Evolutionary conservation across 2,888 invertebrate genomes (phyloP).

Genomic region (Lasioglossum figueresi): DNA sequence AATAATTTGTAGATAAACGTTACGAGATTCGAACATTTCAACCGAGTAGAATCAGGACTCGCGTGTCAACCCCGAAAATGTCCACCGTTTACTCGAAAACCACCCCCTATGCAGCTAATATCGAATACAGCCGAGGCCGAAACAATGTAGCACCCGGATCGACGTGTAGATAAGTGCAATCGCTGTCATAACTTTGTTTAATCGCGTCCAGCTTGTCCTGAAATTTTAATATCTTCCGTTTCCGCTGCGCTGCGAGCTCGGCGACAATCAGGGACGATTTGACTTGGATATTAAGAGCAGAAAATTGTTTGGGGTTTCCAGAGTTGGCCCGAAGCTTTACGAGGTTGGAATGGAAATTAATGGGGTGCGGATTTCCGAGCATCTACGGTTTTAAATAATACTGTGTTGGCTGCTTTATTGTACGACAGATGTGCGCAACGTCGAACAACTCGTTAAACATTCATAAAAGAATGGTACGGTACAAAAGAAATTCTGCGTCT

Average conservation of each 20-base stretch:
- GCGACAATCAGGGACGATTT: not conserved
- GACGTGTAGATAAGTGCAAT: conserved; percentile 12
- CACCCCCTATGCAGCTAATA: not conserved
- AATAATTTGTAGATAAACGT: not conserved
- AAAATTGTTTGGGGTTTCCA: conserved; percentile 6
- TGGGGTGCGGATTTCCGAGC: not conserved
- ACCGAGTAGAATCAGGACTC: not conserved
- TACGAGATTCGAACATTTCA: not conserved
- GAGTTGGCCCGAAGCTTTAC: not conserved
- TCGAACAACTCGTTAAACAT: not conserved
- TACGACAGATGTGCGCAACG: not conserved
- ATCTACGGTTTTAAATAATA: not conserved
- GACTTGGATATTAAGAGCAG: conserved; percentile 2
- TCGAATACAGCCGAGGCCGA: not conserved
- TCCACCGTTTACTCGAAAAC: conserved; percentile 8
- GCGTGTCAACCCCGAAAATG: conserved; percentile 23
- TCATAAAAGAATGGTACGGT: not conserved
- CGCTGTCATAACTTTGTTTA: conserved; percentile 10
- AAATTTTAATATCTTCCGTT: conserved; percentile 25
- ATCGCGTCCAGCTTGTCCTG: conserved; percentile 18
- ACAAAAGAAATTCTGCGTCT: too few relatives aligned
- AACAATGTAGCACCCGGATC: not conserved
- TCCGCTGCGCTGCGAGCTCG: not conserved
- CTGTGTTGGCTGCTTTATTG: not conserved
- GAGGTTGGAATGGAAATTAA: not conserved